Evolutionary conservation across 1,140 invertebrate species (phyloP).

Genomic region (Trichonephila clavata): DNA sequence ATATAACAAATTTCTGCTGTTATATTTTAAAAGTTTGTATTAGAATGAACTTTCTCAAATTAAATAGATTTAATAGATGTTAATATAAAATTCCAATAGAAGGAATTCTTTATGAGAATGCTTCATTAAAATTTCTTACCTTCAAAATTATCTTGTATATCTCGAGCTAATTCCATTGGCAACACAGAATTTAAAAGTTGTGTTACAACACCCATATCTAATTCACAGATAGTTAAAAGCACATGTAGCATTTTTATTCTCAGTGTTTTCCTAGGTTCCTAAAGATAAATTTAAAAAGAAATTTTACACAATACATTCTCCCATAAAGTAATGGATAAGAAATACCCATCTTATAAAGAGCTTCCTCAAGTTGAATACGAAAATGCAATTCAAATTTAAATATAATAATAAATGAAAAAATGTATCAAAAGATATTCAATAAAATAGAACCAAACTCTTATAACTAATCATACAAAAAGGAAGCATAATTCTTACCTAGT

Average conservation of each 20-base stretch:
- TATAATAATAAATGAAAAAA: not conserved
- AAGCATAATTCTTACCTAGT: too few species aligned
- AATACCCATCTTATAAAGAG: not conserved
- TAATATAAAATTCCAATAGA: too few species aligned
- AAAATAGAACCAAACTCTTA: slow-evolving; percentile 83
- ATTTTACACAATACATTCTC: slow-evolving; percentile 87
- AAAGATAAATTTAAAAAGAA: slow-evolving; percentile 95
- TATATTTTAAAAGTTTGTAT: too few species aligned
- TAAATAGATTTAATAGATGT: too few species aligned
- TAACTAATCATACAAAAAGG: too few species aligned
- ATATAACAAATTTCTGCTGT: too few species aligned
- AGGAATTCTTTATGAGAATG: too few species aligned
- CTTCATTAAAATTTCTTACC: slow-evolving; percentile 80
- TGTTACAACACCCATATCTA: slow-evolving; percentile 89
- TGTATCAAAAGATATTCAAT: not conserved
- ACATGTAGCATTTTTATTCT: slow-evolving; percentile 89
- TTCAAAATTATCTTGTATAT: slow-evolving; percentile 85
- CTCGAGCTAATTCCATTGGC: slow-evolving; percentile 91
- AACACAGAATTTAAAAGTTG: slow-evolving; percentile 92
- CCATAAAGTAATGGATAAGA: slow-evolving; percentile 82
- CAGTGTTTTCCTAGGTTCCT: slow-evolving; percentile 92
- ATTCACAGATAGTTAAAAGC: slow-evolving; percentile 91
- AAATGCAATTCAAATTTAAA: too few species aligned
- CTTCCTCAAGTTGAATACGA: too few species aligned
- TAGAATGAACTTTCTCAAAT: too few species aligned